Base-by-base conservation (phyloP, 1,140 invertebrate species). In the Popillia japonica region DNA sequence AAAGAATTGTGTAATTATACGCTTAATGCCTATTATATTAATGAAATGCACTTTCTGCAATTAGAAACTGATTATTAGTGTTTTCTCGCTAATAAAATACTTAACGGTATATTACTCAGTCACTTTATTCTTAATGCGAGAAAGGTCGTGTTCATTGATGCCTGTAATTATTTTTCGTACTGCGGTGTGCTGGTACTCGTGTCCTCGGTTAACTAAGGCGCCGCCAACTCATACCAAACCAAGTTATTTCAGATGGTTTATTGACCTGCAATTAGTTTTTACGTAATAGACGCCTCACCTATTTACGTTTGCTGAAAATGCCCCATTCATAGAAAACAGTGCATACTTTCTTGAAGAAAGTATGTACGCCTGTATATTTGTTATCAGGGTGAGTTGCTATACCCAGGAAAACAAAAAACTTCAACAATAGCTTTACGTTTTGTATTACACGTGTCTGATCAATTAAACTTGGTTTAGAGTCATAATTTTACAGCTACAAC, bases 151-250 rank as follows among this genome's bases (percentile, higher is more conserved):
- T 20, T 68, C 61, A 68, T 68, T 68, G 61, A 68, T 68, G 61
- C 61, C 61, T 68, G 61, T 68, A 68, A 68, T 68, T 68, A 68
- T 68, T 68, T 68, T 68, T 68, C 61, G 61, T 27, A 68, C 61
- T 34, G 20, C 61, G 61, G 61, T 34, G 20, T 68, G 27, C 22
- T 68, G 61, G 61, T 20, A 2, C 3, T 68, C 61, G 61, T 68
- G 61, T 68, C 61, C 61, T 68, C 61, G 61, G 20, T 20, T 20
- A n/a, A 27, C 61, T 20, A 68, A 68, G 61, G 61, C 61, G 61
- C 61, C 61, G 61, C 61, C 61, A 23, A 68, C 27, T 68, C 61
- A 68, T 68, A 10, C 61, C 61, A 11, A 34, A 68, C 61, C 10
- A 68, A 68, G 22, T 22, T 10, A 68, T 10, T 20, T 23, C 61